A percentile compares a stretch with the other conserved stretches of the same genome.
phyloP scores from a whole-genome alignment of 2,888 invertebrate species.

The Acanthosoma haemorrhoidale region DNA sequence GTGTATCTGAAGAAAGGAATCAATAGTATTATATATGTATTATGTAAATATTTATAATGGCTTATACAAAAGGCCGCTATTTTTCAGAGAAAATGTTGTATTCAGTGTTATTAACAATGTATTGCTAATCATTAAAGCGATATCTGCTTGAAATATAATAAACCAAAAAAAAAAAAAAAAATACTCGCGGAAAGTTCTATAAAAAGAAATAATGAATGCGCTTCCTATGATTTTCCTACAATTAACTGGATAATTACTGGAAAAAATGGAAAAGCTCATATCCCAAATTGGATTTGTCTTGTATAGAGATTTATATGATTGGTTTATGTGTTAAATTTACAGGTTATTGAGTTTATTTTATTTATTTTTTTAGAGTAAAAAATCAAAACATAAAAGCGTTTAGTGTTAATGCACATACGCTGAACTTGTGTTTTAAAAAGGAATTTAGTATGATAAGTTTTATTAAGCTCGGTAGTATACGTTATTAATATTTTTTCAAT shows the following conservation, averaged over 20 bases:
- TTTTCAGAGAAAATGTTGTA: slow-evolving; percentile 26
- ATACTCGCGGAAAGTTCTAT: background rate
- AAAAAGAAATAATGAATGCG: background rate
- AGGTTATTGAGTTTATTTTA: background rate
- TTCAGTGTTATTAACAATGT: slow-evolving; percentile 32
- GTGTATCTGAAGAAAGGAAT: slow-evolving; percentile 19
- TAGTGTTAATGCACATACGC: background rate
- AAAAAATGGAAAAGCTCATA: background rate
- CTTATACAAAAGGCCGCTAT: slow-evolving; percentile 40
- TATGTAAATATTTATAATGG: slow-evolving; percentile 39
- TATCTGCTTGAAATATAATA: background rate
- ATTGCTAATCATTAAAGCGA: background rate
- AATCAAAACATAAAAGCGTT: background rate
- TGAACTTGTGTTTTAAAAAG: background rate
- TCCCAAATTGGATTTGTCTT: background rate
- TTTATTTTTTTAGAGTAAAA: background rate
- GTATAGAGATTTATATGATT: background rate
- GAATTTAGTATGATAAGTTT: background rate
- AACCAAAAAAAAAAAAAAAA: background rate
- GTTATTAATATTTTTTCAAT: background rate
- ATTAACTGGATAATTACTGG: background rate
- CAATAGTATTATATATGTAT: slow-evolving; percentile 38
- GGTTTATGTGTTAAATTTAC: background rate
- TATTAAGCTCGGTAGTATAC: no score
- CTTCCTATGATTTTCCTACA: background rate